Conservation (phyloP, 2,797 vertebrate genomes). For the Echiichthys vipera region DNA sequence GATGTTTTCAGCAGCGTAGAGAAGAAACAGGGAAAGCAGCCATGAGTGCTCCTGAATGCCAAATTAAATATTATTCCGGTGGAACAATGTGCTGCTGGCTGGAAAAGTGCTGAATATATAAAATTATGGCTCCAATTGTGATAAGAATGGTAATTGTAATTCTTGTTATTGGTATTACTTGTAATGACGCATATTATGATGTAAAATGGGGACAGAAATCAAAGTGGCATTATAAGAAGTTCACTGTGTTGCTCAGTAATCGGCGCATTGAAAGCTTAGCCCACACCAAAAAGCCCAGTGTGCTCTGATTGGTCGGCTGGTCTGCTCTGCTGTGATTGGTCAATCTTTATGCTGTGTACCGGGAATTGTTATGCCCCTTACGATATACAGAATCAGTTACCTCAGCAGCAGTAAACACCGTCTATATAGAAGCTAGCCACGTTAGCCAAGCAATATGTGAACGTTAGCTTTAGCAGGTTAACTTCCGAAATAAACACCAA, state of each 20-base stretch:
- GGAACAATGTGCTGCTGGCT: slow-evolving; percentile 24
- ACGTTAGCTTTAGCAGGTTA: no score
- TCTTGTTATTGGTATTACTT: slow-evolving; percentile 10
- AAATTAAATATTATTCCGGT: slow-evolving; percentile 41
- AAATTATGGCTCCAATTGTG: background rate
- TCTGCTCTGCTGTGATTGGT: no score
- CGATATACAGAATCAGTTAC: no score
- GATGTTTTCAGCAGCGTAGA: slow-evolving; percentile 47
- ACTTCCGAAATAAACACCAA: no score
- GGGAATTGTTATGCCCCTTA: no score
- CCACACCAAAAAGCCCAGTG: no score
- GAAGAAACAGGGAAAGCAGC: slow-evolving; percentile 31
- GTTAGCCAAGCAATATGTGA: no score
- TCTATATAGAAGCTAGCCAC: no score
- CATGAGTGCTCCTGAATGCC: slow-evolving; percentile 14
- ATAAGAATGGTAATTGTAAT: slow-evolving; percentile 10
- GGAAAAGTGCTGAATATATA: slow-evolving; percentile 23
- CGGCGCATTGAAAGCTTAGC: background rate
- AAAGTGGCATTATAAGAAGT: slow-evolving; percentile 1
- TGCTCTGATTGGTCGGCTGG: no score
- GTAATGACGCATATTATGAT: slow-evolving; percentile 4
- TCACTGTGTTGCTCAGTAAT: background rate
- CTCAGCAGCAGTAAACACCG: no score
- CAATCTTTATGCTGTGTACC: no score
- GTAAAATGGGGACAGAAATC: slow-evolving; percentile 34